Conservation (phyloP, 2,113 vertebrate species). For the Notothenia rossii region DNA sequence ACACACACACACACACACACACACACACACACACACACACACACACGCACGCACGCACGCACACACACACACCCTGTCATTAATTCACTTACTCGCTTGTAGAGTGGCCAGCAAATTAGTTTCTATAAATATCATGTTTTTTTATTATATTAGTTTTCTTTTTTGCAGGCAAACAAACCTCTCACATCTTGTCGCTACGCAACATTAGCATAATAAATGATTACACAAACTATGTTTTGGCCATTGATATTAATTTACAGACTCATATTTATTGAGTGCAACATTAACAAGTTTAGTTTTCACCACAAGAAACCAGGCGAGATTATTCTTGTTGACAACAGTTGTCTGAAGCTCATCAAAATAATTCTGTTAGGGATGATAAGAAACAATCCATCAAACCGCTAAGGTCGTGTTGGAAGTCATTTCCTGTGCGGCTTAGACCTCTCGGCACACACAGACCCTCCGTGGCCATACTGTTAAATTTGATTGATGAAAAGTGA, state of each 20-base stretch:
- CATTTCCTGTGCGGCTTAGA: constrained; percentile 12
- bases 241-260: constrained; percentile 43
- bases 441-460: not conserved
- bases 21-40: constrained; percentile 16
- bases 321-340: not conserved
- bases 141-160: constrained; percentile 53
- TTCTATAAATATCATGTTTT: constrained; percentile 65
- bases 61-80: not conserved
- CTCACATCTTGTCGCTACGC: constrained; percentile 21
- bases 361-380: constrained; percentile 10
- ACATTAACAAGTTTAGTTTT: not conserved
- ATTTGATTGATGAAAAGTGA: constrained; percentile 82
- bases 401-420: constrained; percentile 58
- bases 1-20: constrained; percentile 4
- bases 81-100: constrained; percentile 45
- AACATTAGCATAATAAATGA: constrained; percentile 60
- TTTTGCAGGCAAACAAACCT: constrained; percentile 66
- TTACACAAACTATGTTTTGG: constrained; percentile 39
- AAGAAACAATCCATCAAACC: constrained; percentile 36
- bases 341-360: constrained; percentile 36
- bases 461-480: constrained; percentile 32
- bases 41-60: not conserved
- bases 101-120: constrained; percentile 56
- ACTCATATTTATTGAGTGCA: not conserved
- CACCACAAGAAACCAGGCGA: not conserved